A percentile compares a stretch with the other conserved stretches of the same genome.
Conservation (phyloP, 2,797 vertebrate genomes). For the Luscinia luscinia region DNA sequence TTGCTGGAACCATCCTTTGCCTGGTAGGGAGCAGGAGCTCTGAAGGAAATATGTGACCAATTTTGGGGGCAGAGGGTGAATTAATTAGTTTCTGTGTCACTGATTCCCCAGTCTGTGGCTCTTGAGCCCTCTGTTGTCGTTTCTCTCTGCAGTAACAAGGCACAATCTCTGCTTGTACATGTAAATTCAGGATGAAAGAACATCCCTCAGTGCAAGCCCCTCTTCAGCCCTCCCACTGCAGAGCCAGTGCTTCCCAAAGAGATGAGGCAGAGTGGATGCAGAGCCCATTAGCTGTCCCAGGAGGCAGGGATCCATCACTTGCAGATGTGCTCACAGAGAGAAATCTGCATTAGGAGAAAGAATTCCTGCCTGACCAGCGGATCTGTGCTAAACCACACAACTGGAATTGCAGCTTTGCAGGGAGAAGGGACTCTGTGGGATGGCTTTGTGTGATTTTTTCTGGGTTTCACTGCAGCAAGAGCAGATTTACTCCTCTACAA, state of each 20-base stretch:
- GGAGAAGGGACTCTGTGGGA: background rate
- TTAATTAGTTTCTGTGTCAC: constrained; percentile 31
- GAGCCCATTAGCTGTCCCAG: constrained; percentile 55
- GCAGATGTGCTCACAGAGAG: constrained; percentile 17
- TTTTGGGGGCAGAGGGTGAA: background rate
- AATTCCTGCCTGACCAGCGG: background rate
- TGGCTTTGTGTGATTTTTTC: background rate
- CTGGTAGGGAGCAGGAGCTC: background rate
- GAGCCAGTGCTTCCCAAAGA: background rate
- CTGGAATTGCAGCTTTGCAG: background rate
- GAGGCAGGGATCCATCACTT: constrained; percentile 1
- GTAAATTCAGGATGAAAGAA: background rate
- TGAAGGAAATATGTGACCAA: background rate
- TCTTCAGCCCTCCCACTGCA: background rate
- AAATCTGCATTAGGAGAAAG: background rate
- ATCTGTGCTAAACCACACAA: background rate
- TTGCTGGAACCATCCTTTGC: background rate
- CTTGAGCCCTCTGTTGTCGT: background rate
- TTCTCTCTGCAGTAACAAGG: background rate
- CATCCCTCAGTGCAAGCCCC: background rate
- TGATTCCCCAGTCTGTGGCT: background rate
- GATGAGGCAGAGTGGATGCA: constrained; percentile 37
- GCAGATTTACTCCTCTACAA: background rate
- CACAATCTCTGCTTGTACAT: fast-evolving
- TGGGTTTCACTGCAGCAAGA: background rate